Percentiles rank a stretch among this genome's conserved stretches.
phyloP scores from a whole-genome alignment of 1,140 invertebrate species.

The Macrobrachium rosenbergii region DNA sequence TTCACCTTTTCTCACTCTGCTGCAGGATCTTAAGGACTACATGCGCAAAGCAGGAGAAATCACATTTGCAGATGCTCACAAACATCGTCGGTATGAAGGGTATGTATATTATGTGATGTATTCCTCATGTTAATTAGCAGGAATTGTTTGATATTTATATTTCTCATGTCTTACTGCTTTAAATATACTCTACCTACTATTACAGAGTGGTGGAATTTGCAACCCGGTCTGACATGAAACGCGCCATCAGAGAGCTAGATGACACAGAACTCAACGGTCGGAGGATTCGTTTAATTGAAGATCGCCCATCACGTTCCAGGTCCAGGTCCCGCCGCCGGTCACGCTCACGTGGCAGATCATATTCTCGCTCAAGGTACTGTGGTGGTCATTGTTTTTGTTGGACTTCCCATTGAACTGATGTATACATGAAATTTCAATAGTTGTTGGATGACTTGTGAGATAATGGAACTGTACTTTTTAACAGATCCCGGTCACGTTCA shows the following conservation, averaged over 20 bases:
- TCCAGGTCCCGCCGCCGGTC: constrained; percentile 73
- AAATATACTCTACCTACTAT: constrained; percentile 14
- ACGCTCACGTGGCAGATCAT: constrained; percentile 28
- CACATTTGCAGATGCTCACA: constrained; percentile 76
- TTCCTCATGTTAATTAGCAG: not conserved
- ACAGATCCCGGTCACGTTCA: constrained; percentile 74
- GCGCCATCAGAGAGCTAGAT: constrained; percentile 74
- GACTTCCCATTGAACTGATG: not conserved
- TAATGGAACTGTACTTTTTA: constrained; percentile 1
- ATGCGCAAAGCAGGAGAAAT: constrained; percentile 76
- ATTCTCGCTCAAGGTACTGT: constrained; percentile 25
- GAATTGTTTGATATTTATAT: not conserved
- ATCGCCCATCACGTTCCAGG: constrained; percentile 77
- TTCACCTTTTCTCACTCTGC: constrained; percentile 13
- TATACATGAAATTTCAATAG: not conserved
- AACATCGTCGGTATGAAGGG: constrained; percentile 73
- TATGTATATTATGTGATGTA: constrained; percentile 67
- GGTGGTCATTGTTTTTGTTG: not conserved
- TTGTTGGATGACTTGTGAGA: not conserved
- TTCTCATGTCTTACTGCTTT: not conserved
- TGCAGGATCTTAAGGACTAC: constrained; percentile 73
- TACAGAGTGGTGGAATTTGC: constrained; percentile 71
- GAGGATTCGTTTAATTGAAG: constrained; percentile 73
- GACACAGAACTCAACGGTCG: constrained; percentile 73
- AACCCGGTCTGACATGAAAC: constrained; percentile 71